Evolutionary conservation across 2,113 vertebrate species (phyloP).

Genomic region (Okapia johnstoni): DNA sequence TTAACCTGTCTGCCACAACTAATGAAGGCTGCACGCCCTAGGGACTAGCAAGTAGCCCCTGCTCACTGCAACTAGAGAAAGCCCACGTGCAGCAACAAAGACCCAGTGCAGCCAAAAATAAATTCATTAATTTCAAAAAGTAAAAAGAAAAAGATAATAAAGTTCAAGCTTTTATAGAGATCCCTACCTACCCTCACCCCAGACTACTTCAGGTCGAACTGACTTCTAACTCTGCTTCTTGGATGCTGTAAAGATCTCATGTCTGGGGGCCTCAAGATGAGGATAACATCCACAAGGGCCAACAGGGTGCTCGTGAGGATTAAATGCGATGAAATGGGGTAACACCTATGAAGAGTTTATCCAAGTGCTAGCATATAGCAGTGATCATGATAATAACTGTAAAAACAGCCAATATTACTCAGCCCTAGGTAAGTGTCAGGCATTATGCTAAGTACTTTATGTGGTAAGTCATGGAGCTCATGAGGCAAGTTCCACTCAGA

Average conservation of each 20-base stretch:
- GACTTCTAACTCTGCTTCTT: background rate
- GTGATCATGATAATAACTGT: background rate
- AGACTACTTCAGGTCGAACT: too few species aligned
- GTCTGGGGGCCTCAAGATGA: background rate
- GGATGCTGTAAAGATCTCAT: background rate
- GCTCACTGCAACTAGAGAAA: background rate
- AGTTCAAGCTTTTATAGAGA: background rate
- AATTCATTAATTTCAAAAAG: background rate
- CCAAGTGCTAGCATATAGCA: background rate
- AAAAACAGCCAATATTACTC: background rate
- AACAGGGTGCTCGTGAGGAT: background rate
- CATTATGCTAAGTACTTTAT: background rate
- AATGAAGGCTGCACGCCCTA: background rate
- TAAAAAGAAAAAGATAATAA: background rate
- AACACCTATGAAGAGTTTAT: background rate
- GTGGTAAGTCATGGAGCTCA: background rate
- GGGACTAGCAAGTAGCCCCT: background rate
- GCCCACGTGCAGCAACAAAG: background rate
- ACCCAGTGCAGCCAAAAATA: background rate
- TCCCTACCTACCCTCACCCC: too few species aligned
- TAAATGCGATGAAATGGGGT: background rate
- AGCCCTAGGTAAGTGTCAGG: background rate
- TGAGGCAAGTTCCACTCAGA: background rate
- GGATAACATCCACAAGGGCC: background rate
- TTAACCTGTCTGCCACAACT: background rate